Percentiles rank a stretch among this genome's conserved stretches.
Evolutionary conservation across 2,888 invertebrate species (phyloP).

Genomic region (Eristalis arbustorum): DNA sequence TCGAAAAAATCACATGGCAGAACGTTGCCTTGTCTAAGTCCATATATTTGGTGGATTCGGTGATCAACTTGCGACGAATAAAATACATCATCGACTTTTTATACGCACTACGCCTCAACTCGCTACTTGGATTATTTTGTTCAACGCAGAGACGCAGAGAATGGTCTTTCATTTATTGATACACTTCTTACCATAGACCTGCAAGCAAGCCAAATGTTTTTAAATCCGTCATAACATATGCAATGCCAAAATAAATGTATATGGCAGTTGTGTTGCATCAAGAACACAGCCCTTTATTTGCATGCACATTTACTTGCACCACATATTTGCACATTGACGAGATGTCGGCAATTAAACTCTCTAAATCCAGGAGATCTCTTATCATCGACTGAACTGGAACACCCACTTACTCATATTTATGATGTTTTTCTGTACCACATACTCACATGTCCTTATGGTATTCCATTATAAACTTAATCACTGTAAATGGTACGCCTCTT

Average conservation of each 20-base stretch:
- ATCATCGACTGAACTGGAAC: background rate
- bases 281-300: background rate
- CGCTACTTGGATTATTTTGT: too few relatives aligned
- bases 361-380: background rate
- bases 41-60: too few relatives aligned
- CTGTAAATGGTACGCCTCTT: background rate
- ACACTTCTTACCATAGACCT: too few relatives aligned
- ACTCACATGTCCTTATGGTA: background rate
- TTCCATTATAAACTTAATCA: background rate
- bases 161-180: too few relatives aligned
- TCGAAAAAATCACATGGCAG: too few relatives aligned
- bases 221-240: too few relatives aligned
- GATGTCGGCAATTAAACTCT: background rate
- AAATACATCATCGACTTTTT: too few relatives aligned
- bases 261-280: background rate
- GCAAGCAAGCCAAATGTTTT: too few relatives aligned
- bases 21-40: too few relatives aligned
- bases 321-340: background rate
- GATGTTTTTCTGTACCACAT: background rate
- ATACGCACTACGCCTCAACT: too few relatives aligned
- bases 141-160: too few relatives aligned
- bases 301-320: background rate
- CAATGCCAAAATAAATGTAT: background rate
- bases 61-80: too few relatives aligned
- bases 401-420: background rate